Evolutionary conservation across 2,888 invertebrate species (phyloP), one percentile per base, ranked within the genome.

Genomic region (Serripes groenlandicus): DNA sequence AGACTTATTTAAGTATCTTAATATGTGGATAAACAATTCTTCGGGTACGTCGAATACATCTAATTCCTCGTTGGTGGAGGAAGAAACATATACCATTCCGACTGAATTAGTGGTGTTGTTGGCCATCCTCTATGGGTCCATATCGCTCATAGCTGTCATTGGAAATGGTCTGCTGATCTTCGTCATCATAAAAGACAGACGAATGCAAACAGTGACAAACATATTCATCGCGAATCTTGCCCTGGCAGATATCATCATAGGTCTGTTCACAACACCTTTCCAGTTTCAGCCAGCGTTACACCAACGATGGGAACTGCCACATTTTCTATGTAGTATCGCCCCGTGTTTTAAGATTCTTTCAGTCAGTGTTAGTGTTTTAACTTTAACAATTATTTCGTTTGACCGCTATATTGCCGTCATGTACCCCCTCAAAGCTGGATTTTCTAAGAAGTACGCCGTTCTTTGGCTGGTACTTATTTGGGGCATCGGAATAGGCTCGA

Each of bases 341-440:
- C 98, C 98, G 0, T 98, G 97, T 94, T 97, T 98, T 15, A 97
- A 97, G 95, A 96, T 97, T 0, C 95, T 98, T 23, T 97, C 97
- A 87, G 97, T 98, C 0, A 98, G 97, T 92, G 97, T 98, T n/a
- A 97, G 97, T 89, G 97, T 98, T 52, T 97, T 98, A 92, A 98
- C 98, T 0, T 95, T 98, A 30, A 97, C 97, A 15, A 97, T 97
- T 70, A 97, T 98, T 78, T 97, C 98, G 0, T 96, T 98, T 78
- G 98, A 98, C 95, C 96, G 98, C 26, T 97, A 98, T 94, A 93
- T 94, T 28, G 95, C 95, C n/a, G 95, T 95, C 28, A 89, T 95
- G 34, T 93, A 94, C 78, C 95, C 95, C 0, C 89, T 95, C 49
- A 96, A 97, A 62, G 97, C 97, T 2, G 92, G 93, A 21, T 91